A percentile compares a stretch with the other conserved stretches of the same genome.
Evolutionary conservation across 2,888 invertebrate species (phyloP).

Genomic region (Netelia inedita): DNA sequence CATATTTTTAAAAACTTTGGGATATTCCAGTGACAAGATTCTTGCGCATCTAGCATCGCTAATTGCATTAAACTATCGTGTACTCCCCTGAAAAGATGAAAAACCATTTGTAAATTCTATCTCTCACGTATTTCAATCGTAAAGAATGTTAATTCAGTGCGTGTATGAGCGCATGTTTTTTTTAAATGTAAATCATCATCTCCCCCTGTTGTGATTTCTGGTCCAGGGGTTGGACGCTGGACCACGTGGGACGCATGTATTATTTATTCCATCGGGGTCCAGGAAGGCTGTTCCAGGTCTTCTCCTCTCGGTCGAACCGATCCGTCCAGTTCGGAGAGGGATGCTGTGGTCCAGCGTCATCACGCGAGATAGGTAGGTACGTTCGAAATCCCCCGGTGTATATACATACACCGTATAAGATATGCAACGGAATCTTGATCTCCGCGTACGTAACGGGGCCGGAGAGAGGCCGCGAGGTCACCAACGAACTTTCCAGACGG

Average conservation of each 20-base stretch:
- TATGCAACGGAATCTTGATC: constrained; percentile 73
- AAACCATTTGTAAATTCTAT: too few species aligned
- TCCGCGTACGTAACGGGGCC: constrained; percentile 51
- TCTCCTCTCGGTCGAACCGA: constrained; percentile 51
- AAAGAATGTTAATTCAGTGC: background rate
- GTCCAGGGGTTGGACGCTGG: constrained; percentile 21
- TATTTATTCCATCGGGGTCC: constrained; percentile 43
- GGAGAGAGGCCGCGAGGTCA: constrained; percentile 70
- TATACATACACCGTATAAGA: constrained; percentile 38
- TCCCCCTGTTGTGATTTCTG: constrained; percentile 25
- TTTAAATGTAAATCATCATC: constrained; percentile 10
- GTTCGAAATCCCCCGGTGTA: constrained; percentile 41
- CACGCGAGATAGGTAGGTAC: constrained; percentile 19
- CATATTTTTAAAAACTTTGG: too few species aligned
- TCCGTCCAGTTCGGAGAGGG: constrained; percentile 65
- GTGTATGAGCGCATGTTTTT: background rate
- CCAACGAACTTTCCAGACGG: constrained; percentile 73
- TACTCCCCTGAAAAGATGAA: too few species aligned
- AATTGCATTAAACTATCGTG: too few species aligned
- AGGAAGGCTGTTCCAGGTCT: constrained; percentile 2
- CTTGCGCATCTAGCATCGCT: too few species aligned
- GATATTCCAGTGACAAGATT: too few species aligned
- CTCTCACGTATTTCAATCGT: too few species aligned
- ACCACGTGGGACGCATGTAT: constrained; percentile 8
- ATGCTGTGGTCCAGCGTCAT: constrained; percentile 70